phyloP scores from a whole-genome alignment of 1,140 invertebrate species.

The Camponotus floridanus region DNA sequence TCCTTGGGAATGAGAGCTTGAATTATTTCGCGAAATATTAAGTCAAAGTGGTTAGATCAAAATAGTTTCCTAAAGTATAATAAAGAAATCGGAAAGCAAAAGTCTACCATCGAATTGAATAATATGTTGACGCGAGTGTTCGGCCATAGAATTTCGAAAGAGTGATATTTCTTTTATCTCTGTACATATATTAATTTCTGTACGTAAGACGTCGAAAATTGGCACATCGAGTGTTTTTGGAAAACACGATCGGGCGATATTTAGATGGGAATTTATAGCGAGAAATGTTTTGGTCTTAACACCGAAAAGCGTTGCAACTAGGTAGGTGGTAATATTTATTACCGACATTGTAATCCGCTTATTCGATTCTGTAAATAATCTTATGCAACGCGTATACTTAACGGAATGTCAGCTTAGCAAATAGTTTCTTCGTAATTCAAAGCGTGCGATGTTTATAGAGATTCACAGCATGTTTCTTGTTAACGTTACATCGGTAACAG shows the following conservation, averaged over 20 bases:
- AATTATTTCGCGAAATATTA: constrained; percentile 5
- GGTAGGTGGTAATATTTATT: constrained; percentile 77
- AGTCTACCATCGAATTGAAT: neutral
- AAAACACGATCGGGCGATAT: neutral
- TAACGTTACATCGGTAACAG: constrained; percentile 24
- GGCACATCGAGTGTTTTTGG: neutral
- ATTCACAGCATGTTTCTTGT: constrained; percentile 23
- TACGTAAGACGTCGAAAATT: neutral
- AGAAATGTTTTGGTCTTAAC: neutral
- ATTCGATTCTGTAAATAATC: constrained; percentile 64
- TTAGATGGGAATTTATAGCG: neutral
- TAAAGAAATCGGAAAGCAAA: neutral
- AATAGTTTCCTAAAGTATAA: neutral
- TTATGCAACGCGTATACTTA: constrained; percentile 53
- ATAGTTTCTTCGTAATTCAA: constrained; percentile 21
- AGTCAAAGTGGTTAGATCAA: too few relatives aligned
- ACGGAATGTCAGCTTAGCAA: constrained; percentile 21
- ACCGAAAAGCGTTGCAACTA: neutral
- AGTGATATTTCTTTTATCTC: neutral
- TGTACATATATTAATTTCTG: too few relatives aligned
- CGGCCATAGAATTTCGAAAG: neutral
- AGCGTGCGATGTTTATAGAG: neutral
- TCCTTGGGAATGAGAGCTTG: constrained; percentile 65
- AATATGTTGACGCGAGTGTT: too few relatives aligned
- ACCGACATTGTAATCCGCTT: constrained; percentile 61